These are phyloP conservation scores for Elephas maximus DNA, from an alignment of 2,113 vertebrate genomes.

Conservation along the genomic window DNA sequence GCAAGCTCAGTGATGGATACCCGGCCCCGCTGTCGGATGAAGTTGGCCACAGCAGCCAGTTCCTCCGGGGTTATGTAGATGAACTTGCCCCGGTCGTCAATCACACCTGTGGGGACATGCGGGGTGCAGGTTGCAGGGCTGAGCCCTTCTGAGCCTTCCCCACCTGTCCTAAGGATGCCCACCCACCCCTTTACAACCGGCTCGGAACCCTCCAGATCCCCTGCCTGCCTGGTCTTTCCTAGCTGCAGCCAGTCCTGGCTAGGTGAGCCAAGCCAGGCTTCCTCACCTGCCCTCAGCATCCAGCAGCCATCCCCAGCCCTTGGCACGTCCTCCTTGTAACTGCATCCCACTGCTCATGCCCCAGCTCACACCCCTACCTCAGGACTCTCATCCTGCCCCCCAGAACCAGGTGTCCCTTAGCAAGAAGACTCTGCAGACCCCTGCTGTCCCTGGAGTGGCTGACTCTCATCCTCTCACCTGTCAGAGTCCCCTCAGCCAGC, in stretches of 20 bases:
- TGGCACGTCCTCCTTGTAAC: background rate
- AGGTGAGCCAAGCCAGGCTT: background rate
- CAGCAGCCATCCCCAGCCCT: background rate
- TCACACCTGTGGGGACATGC: constrained; percentile 92
- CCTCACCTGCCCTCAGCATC: background rate
- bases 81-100: constrained; percentile 98
- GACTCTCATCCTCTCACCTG: constrained; percentile 90
- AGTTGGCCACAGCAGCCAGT: constrained; percentile 94
- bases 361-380: background rate
- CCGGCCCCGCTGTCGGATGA: constrained; percentile 94
- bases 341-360: background rate
- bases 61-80: constrained; percentile 97
- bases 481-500: constrained; percentile 94
- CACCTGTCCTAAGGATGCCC: background rate
- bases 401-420: background rate
- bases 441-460: background rate
- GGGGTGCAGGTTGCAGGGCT: background rate
- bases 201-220: background rate
- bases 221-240: background rate
- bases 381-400: background rate
- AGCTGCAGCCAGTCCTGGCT: background rate
- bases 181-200: background rate
- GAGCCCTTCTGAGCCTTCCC: background rate
- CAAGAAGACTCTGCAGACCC: background rate
- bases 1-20: constrained; percentile 96